Conservation (phyloP, 2,888 invertebrate genomes). For the Calliphora vomitoria region DNA sequence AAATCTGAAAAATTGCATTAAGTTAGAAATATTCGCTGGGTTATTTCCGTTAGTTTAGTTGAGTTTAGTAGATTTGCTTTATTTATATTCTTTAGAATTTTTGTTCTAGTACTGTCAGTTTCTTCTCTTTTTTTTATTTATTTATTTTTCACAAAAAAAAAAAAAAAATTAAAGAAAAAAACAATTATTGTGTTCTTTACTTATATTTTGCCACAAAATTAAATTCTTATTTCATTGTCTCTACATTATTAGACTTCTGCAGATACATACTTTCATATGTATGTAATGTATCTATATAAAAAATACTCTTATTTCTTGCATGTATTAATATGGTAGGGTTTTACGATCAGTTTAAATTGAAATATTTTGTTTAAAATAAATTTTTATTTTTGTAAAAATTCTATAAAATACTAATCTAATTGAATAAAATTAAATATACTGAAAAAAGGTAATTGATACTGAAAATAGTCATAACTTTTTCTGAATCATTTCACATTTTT, state of each 20-base stretch:
- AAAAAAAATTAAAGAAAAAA: slow-evolving; percentile 12
- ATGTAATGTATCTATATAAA: not conserved
- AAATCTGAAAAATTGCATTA: no score
- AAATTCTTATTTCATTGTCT: slow-evolving; percentile 66
- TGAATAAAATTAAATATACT: no score
- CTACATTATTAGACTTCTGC: slow-evolving; percentile 34
- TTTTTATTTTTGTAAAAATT: no score
- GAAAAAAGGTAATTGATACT: no score
- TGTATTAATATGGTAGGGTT: not conserved
- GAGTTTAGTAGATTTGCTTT: slow-evolving; percentile 66
- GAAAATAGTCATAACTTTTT: no score
- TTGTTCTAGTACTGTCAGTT: slow-evolving; percentile 23
- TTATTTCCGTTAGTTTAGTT: slow-evolving; percentile 6
- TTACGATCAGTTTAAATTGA: not conserved
- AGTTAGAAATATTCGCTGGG: slow-evolving; percentile 14
- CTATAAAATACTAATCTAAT: no score
- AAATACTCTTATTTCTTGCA: not conserved
- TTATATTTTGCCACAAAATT: slow-evolving; percentile 60
- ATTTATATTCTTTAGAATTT: slow-evolving; percentile 67
- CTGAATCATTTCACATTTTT: no score
- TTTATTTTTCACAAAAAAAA: slow-evolving; percentile 15
- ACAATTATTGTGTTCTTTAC: slow-evolving; percentile 2
- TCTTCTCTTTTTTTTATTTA: not conserved
- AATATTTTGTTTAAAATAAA: no score
- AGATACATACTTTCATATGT: not conserved